Conservation (phyloP, 1,140 invertebrate species). For the Carcinoscorpius rotundicauda region DNA sequence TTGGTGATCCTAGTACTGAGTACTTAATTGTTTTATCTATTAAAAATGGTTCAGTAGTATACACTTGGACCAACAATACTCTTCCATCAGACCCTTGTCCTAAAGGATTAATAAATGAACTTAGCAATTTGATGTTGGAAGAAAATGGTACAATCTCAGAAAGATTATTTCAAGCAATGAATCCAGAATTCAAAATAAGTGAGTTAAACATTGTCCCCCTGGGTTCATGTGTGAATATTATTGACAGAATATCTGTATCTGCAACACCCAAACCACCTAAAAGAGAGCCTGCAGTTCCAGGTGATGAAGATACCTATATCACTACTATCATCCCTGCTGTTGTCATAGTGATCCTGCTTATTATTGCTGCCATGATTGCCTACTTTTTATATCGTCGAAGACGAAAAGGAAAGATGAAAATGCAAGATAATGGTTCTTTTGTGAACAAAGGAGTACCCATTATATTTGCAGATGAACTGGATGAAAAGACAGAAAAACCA, state of each 20-base stretch:
- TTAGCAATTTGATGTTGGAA: conserved; percentile 47
- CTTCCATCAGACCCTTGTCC: conserved; percentile 56
- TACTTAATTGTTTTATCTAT: conserved; percentile 51
- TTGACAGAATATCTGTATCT: conserved; percentile 28
- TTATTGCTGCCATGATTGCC: conserved; percentile 74
- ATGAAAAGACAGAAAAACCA: conserved; percentile 66
- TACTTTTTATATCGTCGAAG: conserved; percentile 72
- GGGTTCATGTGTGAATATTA: conserved; percentile 51
- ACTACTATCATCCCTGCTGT: conserved; percentile 80
- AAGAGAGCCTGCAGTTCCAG: conserved; percentile 29
- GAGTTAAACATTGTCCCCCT: conserved; percentile 54
- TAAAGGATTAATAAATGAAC: conserved; percentile 51
- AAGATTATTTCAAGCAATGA: conserved; percentile 56
- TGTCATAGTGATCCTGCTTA: conserved; percentile 74
- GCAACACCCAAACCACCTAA: conserved; percentile 31
- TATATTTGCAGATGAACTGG: conserved; percentile 81
- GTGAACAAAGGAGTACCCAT: conserved; percentile 83
- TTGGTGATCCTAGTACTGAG: conserved; percentile 55
- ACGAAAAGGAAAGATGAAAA: conserved; percentile 65
- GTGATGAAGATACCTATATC: conserved; percentile 63
- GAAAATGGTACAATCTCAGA: conserved; percentile 38
- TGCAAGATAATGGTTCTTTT: conserved; percentile 49
- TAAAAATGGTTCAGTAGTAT: conserved; percentile 38
- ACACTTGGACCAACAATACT: conserved; percentile 68
- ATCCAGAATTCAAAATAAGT: conserved; percentile 60